Evolutionary conservation across 1,140 invertebrate genomes (phyloP), one percentile per base, ranked within the genome.

Genomic region (Neodiprion lecontei): DNA sequence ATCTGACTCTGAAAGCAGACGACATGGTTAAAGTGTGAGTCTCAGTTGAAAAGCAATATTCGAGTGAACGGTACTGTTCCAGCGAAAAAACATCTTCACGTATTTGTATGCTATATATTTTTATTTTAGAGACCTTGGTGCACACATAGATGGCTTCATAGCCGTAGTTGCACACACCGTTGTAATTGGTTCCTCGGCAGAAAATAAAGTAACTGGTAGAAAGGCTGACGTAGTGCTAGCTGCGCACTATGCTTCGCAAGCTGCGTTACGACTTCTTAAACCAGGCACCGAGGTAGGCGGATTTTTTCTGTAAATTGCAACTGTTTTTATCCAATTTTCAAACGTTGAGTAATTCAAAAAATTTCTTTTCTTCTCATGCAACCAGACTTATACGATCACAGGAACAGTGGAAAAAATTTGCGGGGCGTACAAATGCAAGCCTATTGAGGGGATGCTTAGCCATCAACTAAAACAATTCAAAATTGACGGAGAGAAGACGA

Each of bases 81-180:
- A 40, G 5, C 5, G 1, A 40, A 40, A 2, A 40, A 5, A 40
- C 28, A 40, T 40, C 28, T 40, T 40, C 28, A 40, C 28, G 1
- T 40, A 5, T 40, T 5, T 40, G 28, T 40, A 40, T 40, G 1
- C 28, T 9, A 4, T 17, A 12, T 8, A 61, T 79, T 71, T 75
- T 79, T 74, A 83, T 91, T 92, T 74, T 82, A 98, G 97, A 87
- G 98, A 99, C 89, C 89, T 99, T 81, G 98, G 98, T 79, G 97
- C 96, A 76, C 98, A 99, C 88, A 94, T 99, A 83, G 99, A 99
- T 93, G 99, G 99, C 47, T 99, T 98, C 85, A 98, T 99, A 86
- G 98, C 98, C 72, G 97, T 99, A 71, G 97, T 97, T 47, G 98
- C 98, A 61, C 98, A 99, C 87, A 98, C 98, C 12, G 89, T 99